Conservation (phyloP, 2,888 invertebrate genomes). For the Drosophila pseudotalamancana region DNA sequence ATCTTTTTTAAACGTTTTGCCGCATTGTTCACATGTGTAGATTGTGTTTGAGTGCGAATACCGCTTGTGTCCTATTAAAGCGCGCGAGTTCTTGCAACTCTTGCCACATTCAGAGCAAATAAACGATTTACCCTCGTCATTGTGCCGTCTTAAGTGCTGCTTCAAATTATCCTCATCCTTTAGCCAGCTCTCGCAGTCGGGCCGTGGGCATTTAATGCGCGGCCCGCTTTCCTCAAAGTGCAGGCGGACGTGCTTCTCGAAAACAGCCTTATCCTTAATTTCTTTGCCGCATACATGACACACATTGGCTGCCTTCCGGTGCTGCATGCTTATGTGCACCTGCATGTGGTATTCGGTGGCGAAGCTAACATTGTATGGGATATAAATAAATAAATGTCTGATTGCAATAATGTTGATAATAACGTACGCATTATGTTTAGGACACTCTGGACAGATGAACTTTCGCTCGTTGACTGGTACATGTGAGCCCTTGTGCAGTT, state of each 20-base stretch:
- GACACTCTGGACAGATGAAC: constrained; percentile 74
- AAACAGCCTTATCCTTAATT: constrained; percentile 82
- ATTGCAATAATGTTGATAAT: background rate
- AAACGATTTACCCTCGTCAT: constrained; percentile 75
- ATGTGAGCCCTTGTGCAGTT: constrained; percentile 82
- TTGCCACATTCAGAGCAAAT: constrained; percentile 81
- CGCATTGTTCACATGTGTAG: constrained; percentile 81
- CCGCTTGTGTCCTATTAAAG: constrained; percentile 81
- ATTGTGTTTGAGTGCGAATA: constrained; percentile 81
- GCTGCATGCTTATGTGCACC: constrained; percentile 81
- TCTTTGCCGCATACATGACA: constrained; percentile 84
- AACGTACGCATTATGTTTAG: constrained; percentile 74
- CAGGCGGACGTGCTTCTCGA: constrained; percentile 82
- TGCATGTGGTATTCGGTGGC: constrained; percentile 81
- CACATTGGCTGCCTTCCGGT: constrained; percentile 81
- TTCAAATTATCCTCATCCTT: constrained; percentile 83
- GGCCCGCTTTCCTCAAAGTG: constrained; percentile 83
- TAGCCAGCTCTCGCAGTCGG: constrained; percentile 83
- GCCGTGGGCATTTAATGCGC: constrained; percentile 82
- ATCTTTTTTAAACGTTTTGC: constrained; percentile 83
- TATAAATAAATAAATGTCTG: background rate
- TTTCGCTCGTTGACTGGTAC: constrained; percentile 77
- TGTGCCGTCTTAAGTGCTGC: constrained; percentile 82
- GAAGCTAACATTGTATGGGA: constrained; percentile 68
- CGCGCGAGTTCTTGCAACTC: constrained; percentile 81